phyloP scores from a whole-genome alignment of 2,797 vertebrate genomes.

The Chanos chanos region DNA sequence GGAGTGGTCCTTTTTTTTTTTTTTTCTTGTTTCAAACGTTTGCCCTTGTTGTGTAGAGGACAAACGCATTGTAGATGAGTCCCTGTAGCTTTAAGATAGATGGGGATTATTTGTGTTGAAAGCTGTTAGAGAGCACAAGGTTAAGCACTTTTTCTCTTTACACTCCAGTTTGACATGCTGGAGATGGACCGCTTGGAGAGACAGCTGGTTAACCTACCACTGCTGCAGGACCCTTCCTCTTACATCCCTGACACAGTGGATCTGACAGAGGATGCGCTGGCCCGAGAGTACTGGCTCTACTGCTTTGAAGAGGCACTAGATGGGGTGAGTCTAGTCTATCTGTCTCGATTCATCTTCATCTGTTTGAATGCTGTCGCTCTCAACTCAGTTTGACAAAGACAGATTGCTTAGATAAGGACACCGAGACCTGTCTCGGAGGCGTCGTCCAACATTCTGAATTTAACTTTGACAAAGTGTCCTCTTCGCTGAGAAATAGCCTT shows the following conservation, averaged over 20 bases:
- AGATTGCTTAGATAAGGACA: too few relatives aligned
- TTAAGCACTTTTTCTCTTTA: background rate
- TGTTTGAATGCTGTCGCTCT: too few relatives aligned
- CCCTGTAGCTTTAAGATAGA: too few relatives aligned
- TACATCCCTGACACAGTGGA: constrained; percentile 95
- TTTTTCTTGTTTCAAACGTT: background rate
- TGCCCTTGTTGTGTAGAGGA: background rate
- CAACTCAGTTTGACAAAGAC: too few relatives aligned
- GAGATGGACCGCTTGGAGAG: constrained; percentile 97
- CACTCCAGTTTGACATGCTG: constrained; percentile 89
- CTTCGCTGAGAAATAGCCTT: too few relatives aligned
- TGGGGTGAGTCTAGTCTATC: constrained; percentile 70
- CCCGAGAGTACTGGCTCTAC: constrained; percentile 94
- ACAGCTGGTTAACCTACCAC: constrained; percentile 87
- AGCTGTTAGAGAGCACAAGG: background rate
- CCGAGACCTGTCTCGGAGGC: too few relatives aligned
- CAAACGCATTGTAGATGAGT: too few relatives aligned
- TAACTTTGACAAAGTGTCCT: too few relatives aligned
- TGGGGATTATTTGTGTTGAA: too few relatives aligned
- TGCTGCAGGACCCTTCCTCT: constrained; percentile 87
- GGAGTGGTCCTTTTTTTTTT: too few relatives aligned
- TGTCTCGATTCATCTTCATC: background rate
- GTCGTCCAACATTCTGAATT: too few relatives aligned
- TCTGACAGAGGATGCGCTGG: constrained; percentile 86
- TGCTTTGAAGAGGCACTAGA: constrained; percentile 97